Percentiles rank a stretch among this genome's conserved stretches.
Conservation (phyloP, 2,888 invertebrate species). For the Oxyteleia sp. region DNA sequence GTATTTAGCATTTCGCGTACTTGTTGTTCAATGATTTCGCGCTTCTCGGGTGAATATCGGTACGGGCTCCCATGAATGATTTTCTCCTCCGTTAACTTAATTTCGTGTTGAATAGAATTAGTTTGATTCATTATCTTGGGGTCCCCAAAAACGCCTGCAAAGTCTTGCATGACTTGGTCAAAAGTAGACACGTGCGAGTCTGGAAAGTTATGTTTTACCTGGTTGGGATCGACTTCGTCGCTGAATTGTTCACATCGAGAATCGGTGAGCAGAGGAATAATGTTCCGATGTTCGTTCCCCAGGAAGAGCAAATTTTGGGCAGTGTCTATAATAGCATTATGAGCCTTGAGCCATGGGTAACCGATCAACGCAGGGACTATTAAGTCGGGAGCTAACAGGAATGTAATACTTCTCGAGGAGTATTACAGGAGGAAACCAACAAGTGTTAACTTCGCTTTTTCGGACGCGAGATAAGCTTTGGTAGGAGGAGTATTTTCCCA, state of each 20-base stretch:
- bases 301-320: conserved; percentile 20
- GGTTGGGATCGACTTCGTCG: not conserved
- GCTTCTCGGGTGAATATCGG: conserved; percentile 67
- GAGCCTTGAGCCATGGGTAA: conserved; percentile 17
- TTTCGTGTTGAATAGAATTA: conserved; percentile 14
- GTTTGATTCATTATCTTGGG: conserved; percentile 1
- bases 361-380: conserved; percentile 9
- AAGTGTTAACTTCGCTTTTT: not conserved
- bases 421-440: conserved; percentile 24
- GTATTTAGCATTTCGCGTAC: conserved; percentile 25
- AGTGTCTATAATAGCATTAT: conserved; percentile 5
- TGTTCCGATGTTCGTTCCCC: conserved; percentile 1
- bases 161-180: not conserved
- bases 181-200: no score
- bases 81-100: not conserved
- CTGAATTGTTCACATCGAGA: not conserved
- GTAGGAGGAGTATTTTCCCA: no score
- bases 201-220: not conserved
- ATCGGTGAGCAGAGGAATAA: not conserved
- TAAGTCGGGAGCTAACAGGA: not conserved
- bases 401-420: conserved; percentile 9
- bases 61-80: not conserved
- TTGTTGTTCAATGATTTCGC: conserved; percentile 55
- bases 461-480: conserved; percentile 3
- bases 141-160: not conserved